These are phyloP conservation scores for Parascotia fuliginaria DNA, from an alignment of 2,888 invertebrate genomes.

Conservation along the genomic window DNA sequence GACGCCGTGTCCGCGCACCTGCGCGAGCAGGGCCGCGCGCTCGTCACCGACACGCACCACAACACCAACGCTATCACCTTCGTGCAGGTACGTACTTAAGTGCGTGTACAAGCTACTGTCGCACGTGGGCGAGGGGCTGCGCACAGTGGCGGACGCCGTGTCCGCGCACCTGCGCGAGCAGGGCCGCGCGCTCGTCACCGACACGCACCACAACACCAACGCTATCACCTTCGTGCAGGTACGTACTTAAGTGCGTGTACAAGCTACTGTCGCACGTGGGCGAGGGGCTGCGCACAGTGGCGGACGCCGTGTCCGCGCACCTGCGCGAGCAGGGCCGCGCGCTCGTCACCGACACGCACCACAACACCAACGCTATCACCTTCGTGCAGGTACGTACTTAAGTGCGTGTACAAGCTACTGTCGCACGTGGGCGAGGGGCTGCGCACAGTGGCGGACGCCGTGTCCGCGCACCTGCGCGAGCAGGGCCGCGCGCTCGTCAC, in stretches of 20 bases:
- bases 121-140: conserved; percentile 98
- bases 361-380: too few relatives aligned
- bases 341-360: too few relatives aligned
- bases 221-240: too few relatives aligned
- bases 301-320: too few relatives aligned
- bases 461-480: too few relatives aligned
- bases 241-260: background rate
- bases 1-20: conserved; percentile 98
- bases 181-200: too few relatives aligned
- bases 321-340: too few relatives aligned
- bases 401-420: conserved; percentile 65
- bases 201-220: too few relatives aligned
- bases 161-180: too few relatives aligned
- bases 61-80: conserved; percentile 96
- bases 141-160: too few relatives aligned
- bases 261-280: conserved; percentile 93
- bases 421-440: conserved; percentile 98
- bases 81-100: conserved; percentile 89
- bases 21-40: conserved; percentile 96
- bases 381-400: too few relatives aligned
- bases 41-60: conserved; percentile 97
- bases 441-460: conserved; percentile 97
- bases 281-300: conserved; percentile 97
- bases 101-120: conserved; percentile 81
- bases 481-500: too few relatives aligned